phyloP scores from a whole-genome alignment of 1,140 invertebrate species.

The Drosophila ironensis region DNA sequence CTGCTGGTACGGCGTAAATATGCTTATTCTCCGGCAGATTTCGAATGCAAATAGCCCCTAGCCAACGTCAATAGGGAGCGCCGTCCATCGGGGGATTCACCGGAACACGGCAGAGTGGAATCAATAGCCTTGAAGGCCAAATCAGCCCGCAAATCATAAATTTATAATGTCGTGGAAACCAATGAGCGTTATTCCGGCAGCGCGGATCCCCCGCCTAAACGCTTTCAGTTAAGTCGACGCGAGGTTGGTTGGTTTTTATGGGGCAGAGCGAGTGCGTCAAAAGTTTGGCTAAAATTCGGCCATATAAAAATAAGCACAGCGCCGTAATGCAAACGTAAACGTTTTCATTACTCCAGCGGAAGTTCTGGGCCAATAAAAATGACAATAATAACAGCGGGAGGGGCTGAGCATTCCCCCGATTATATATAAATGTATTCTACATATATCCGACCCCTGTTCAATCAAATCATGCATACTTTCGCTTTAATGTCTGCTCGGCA shows the following conservation, averaged over 20 bases:
- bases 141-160: slow-evolving; percentile 55
- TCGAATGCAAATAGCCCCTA: too few species aligned
- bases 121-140: slow-evolving; percentile 34
- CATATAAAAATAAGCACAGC: slow-evolving; percentile 53
- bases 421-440: not conserved
- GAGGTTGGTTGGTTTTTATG: too few species aligned
- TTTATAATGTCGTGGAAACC: slow-evolving; percentile 61
- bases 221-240: too few species aligned
- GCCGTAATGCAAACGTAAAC: slow-evolving; percentile 69
- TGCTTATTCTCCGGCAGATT: too few species aligned
- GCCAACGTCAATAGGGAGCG: too few species aligned
- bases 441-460: slow-evolving; percentile 44
- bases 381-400: slow-evolving; percentile 58
- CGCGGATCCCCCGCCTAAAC: too few species aligned
- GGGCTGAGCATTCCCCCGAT: too few species aligned
- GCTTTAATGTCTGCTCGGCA: slow-evolving; percentile 34
- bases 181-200: too few species aligned
- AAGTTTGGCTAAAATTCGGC: slow-evolving; percentile 48
- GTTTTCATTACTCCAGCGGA: slow-evolving; percentile 70
- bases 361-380: slow-evolving; percentile 71
- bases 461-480: slow-evolving; percentile 53
- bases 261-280: slow-evolving; percentile 51
- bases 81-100: too few species aligned
- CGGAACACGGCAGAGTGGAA: slow-evolving; percentile 17
- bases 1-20: too few species aligned